These are phyloP conservation scores for Brachionus asplanchnoidis DNA, from an alignment of 1,140 invertebrate species.

Conservation along the genomic window DNA sequence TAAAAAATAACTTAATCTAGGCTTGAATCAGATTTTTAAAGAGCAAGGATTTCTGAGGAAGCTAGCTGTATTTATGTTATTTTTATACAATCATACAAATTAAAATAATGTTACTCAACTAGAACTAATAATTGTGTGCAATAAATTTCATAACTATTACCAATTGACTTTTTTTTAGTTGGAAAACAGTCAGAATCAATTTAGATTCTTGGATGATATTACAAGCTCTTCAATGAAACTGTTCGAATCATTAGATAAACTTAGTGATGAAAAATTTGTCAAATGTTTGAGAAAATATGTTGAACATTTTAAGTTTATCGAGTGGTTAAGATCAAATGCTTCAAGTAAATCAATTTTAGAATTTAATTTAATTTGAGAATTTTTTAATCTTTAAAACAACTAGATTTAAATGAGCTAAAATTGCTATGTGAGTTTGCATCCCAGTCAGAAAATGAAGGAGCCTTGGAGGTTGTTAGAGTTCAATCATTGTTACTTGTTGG, in stretches of 20 bases:
- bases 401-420: constrained; percentile 1
- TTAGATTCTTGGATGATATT: not conserved
- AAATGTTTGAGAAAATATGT: constrained; percentile 13
- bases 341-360: not conserved
- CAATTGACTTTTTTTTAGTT: not conserved
- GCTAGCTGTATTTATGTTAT: no score
- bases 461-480: not conserved
- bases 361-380: not conserved
- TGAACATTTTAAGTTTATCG: not conserved
- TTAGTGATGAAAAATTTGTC: not conserved
- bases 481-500: not conserved
- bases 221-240: not conserved
- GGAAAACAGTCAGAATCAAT: not conserved
- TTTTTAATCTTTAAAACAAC: not conserved
- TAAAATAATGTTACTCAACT: no score
- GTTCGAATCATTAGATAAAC: not conserved
- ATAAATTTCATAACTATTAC: no score
- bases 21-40: no score
- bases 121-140: no score
- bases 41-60: no score
- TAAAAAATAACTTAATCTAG: no score
- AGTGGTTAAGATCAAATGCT: not conserved
- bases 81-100: no score
- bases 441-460: constrained; percentile 9
- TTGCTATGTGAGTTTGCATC: constrained; percentile 2